Base-by-base conservation (phyloP, 2,797 vertebrate species). In the Adrianichthys oophorus region DNA sequence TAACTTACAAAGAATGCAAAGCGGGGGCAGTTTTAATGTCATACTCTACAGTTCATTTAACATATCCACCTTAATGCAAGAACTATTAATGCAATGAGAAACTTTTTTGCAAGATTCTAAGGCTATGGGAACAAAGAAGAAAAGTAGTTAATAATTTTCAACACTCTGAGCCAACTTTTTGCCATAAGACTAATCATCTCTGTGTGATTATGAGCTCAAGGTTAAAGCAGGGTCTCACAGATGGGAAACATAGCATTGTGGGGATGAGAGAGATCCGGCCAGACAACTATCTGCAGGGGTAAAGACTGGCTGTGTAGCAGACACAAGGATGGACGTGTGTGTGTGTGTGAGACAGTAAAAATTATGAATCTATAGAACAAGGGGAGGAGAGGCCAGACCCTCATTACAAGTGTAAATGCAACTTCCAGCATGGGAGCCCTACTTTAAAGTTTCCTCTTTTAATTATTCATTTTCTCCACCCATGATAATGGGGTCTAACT, bases 331-430 rank as follows among this genome's bases (percentile, higher is more conserved):
- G 32, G 10, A 37, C 10, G 3, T 10, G 8, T 12, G 29, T 10
- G 29, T 2, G 29, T 29, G 26, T 26, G 7, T 26, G 80, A 79
- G 78, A 66, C 79, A 73, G 78, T 72, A 87, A 69, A 77, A 74
- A 70, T 83, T 85, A 85, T 80, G 76, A 80, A 72, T 71, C 65
- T 80, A 57, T 56, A 62, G 85, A 89, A 82, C 74, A 79, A 78
- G 82, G 69, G 64, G 66, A 73, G 72, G 64, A 73, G 76, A 83
- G 65, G 75, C 73, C 80, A 83, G 77, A 76, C 70, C 69, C 79
- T 90, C 87, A 90, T 91, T 90, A 89, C 76, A 85, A 84, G 79
- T 87, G 85, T 87, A 85, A 87, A 86, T 88, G 84, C 77, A 70
- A 81, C 84, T 88, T 85, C 79, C 80, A 79, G 88, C 83, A 74